These are phyloP conservation scores for Indicator maculatus DNA, from an alignment of 2,113 vertebrate genomes.

Conservation along the genomic window DNA sequence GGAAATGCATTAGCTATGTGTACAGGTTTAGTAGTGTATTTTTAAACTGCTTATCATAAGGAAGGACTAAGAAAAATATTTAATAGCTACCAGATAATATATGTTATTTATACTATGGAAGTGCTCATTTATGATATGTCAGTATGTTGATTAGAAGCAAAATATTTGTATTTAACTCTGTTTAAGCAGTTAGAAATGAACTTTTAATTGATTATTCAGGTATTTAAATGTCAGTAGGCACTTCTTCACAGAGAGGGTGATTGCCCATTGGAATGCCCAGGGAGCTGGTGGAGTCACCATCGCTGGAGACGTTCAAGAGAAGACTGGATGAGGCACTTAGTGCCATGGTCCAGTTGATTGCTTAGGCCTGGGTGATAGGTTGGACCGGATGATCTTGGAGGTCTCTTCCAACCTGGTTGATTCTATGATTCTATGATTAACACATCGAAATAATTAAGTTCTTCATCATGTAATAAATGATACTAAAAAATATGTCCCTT, in stretches of 20 bases:
- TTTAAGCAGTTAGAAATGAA: not conserved
- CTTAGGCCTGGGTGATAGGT: no score
- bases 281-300: no score
- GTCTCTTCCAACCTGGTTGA: no score
- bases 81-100: not conserved
- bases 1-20: not conserved
- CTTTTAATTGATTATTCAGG: not conserved
- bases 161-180: not conserved
- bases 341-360: no score
- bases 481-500: not conserved
- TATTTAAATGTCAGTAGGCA: not conserved
- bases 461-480: not conserved
- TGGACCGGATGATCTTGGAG: no score
- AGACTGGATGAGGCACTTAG: no score
- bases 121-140: not conserved
- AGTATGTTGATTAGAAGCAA: not conserved
- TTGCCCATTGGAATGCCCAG: no score
- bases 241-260: no score
- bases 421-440: not conserved
- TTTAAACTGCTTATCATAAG: not conserved
- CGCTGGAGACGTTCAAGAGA: no score
- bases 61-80: not conserved
- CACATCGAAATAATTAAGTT: not conserved
- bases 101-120: not conserved
- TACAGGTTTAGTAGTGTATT: not conserved